Conservation (phyloP, 1,140 invertebrate species). For the Camponotus pennsylvanicus region DNA sequence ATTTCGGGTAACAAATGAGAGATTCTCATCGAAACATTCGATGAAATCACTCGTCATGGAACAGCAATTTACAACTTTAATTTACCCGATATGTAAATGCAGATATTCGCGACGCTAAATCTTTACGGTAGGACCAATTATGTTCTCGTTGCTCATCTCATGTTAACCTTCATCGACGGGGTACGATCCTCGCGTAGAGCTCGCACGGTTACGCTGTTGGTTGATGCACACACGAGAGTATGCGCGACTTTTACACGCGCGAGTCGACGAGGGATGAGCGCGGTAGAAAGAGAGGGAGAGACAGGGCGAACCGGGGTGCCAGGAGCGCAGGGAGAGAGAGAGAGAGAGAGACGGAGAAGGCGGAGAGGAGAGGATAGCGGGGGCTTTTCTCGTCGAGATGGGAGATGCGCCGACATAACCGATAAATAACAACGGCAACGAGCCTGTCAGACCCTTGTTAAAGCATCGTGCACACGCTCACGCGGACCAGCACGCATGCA, state of each 20-base stretch:
- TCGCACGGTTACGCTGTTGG: constrained; percentile 66
- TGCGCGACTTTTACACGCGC: constrained; percentile 65
- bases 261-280: constrained; percentile 43
- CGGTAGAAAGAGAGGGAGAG: constrained; percentile 15
- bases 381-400: constrained; percentile 80
- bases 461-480: constrained; percentile 79
- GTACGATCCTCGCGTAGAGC: constrained; percentile 14
- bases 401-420: constrained; percentile 85
- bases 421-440: constrained; percentile 86
- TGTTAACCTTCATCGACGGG: constrained; percentile 30
- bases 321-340: constrained; percentile 23
- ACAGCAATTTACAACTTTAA: constrained; percentile 21
- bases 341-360: neutral
- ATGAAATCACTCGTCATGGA: neutral
- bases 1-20: neutral
- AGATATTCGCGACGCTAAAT: constrained; percentile 51
- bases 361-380: constrained; percentile 36
- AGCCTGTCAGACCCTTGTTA: constrained; percentile 86
- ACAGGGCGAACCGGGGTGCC: constrained; percentile 22
- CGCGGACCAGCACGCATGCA: constrained; percentile 68
- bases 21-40: neutral
- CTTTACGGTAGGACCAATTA: constrained; percentile 60
- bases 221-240: constrained; percentile 47
- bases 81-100: constrained; percentile 49
- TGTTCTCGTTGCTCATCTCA: constrained; percentile 58